These are phyloP conservation scores for Paragorgia papillata DNA, from an alignment of 92 coral and sea anemone genomes.

Conservation along the genomic window DNA sequence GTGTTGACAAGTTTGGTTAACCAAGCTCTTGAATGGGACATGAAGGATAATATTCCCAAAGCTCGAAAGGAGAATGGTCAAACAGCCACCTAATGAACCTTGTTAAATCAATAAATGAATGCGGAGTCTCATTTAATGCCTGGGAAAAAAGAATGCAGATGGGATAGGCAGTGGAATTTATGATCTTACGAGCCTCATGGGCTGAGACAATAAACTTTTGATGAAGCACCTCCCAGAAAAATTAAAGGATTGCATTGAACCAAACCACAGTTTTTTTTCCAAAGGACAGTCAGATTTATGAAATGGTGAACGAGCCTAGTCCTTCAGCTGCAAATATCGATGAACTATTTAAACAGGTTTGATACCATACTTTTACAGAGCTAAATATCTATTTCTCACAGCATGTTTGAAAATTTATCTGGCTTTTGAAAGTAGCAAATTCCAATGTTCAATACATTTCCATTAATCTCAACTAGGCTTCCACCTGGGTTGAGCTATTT, in stretches of 20 bases:
- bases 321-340: conserved; percentile 7
- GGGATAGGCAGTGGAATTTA: conserved; percentile 21
- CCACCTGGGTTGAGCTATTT: conserved; percentile 25
- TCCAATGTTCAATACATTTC: neutral
- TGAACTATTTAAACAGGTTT: conserved; percentile 10
- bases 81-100: conserved; percentile 25
- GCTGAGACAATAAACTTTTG: neutral
- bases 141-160: conserved; percentile 32
- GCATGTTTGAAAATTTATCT: neutral
- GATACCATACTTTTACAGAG: too few species aligned
- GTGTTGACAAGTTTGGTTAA: conserved; percentile 42
- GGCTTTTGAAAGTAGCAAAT: neutral
- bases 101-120: conserved; percentile 31
- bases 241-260: conserved; percentile 4
- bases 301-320: conserved; percentile 4
- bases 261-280: conserved; percentile 7
- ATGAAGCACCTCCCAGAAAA: conserved; percentile 21
- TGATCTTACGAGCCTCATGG: conserved; percentile 22
- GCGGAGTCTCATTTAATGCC: conserved; percentile 26
- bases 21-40: conserved; percentile 49
- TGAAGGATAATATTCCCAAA: conserved; percentile 38
- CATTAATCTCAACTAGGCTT: neutral
- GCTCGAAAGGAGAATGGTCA: conserved; percentile 22
- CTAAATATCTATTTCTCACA: too few species aligned
- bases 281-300: conserved; percentile 7